Percentiles rank a stretch among this genome's conserved stretches.
These are phyloP conservation scores for Thaumetopoea pityocampa DNA, from an alignment of 1,140 invertebrate species.

Conservation along the genomic window DNA sequence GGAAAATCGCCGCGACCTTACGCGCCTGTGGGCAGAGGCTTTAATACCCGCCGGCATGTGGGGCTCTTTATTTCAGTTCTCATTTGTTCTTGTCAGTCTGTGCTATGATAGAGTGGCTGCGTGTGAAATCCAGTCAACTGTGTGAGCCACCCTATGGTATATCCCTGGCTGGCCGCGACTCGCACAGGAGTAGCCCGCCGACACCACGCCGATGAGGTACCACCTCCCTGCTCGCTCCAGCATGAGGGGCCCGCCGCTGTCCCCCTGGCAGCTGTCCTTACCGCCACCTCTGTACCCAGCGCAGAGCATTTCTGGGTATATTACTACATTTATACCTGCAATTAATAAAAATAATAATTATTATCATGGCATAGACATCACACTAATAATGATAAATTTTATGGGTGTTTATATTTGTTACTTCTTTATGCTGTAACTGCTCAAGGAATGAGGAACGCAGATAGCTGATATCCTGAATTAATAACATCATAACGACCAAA, in stretches of 20 bases:
- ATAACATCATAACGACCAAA: too few relatives aligned
- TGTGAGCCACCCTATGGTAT: conserved; percentile 94
- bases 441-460: too few relatives aligned
- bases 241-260: conserved; percentile 94
- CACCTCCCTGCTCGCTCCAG: conserved; percentile 89
- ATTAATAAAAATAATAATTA: conserved; percentile 34
- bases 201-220: conserved; percentile 91
- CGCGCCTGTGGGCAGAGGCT: too few relatives aligned
- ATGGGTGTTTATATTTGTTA: too few relatives aligned
- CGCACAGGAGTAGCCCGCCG: conserved; percentile 94
- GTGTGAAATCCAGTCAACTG: conserved; percentile 93
- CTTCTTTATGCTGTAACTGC: too few relatives aligned
- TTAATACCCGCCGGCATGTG: too few relatives aligned
- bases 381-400: too few relatives aligned
- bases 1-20: too few relatives aligned
- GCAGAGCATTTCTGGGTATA: conserved; percentile 98
- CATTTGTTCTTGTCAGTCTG: neutral
- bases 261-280: conserved; percentile 85
- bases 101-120: conserved; percentile 71
- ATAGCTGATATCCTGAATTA: too few relatives aligned
- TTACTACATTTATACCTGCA: conserved; percentile 90
- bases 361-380: neutral
- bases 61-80: neutral
- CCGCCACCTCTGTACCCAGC: conserved; percentile 95
- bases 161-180: conserved; percentile 94